These are phyloP conservation scores for Dicyrtomina minuta DNA, from an alignment of 2,888 invertebrate species.

Conservation along the genomic window DNA sequence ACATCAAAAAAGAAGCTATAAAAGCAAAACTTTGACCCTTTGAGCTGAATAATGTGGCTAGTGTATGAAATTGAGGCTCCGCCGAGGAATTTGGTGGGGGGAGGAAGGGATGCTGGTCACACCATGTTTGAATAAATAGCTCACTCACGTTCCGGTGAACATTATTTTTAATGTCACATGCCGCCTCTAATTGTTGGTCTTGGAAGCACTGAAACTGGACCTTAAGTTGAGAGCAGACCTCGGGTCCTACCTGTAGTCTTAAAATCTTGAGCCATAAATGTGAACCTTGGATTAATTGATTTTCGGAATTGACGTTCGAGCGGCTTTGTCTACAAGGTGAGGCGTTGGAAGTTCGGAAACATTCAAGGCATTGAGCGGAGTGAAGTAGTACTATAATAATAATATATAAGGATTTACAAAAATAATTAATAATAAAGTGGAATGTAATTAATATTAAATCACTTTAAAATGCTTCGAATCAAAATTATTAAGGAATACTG, in stretches of 20 bases:
- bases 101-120: constrained; percentile 15
- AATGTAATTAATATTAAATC: not conserved
- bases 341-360: constrained; percentile 13
- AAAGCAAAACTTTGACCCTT: not conserved
- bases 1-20: not conserved
- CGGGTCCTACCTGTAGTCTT: constrained; percentile 17
- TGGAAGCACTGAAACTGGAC: constrained; percentile 9
- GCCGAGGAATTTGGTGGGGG: too few relatives aligned
- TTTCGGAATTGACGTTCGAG: not conserved
- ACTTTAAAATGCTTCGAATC: not conserved
- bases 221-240: constrained; percentile 19
- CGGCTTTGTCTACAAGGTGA: too few relatives aligned
- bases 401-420: not conserved
- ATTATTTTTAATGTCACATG: not conserved
- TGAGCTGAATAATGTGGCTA: not conserved
- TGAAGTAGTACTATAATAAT: constrained; percentile 18
- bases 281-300: constrained; percentile 3
- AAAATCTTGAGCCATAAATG: constrained; percentile 26
- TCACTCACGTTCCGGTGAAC: constrained; percentile 4
- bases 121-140: constrained; percentile 10
- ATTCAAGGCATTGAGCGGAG: constrained; percentile 26
- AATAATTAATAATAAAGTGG: not conserved
- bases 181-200: not conserved
- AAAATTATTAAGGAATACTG: not conserved
- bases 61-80: not conserved